A percentile compares a stretch with the other conserved stretches of the same genome.
phyloP scores from a whole-genome alignment of 2,888 invertebrate genomes.

The Noctua janthina region DNA sequence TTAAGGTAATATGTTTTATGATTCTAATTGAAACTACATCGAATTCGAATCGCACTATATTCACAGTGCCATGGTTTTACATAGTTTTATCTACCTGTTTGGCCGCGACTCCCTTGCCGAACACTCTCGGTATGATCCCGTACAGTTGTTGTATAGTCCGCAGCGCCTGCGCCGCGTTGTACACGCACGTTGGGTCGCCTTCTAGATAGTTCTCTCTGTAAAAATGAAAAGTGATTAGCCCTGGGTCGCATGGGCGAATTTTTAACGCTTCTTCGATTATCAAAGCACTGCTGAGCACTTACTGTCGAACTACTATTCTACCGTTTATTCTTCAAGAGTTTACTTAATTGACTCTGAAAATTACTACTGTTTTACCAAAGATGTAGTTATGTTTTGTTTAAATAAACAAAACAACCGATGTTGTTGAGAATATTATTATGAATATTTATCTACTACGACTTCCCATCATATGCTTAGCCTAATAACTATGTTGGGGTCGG shows the following conservation, averaged over 20 bases:
- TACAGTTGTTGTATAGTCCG: slow-evolving; percentile 96
- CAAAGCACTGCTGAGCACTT: background rate
- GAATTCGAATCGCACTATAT: background rate
- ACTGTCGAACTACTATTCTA: background rate
- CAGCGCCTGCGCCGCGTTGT: slow-evolving; percentile 96
- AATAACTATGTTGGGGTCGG: no score
- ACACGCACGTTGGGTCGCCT: slow-evolving; percentile 96
- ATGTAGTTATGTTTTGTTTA: no score
- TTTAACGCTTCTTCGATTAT: background rate
- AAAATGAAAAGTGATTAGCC: slow-evolving; percentile 30
- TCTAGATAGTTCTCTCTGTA: slow-evolving; percentile 95
- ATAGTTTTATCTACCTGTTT: slow-evolving; percentile 89
- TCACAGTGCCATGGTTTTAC: background rate
- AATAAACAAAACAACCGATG: background rate
- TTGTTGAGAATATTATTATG: background rate
- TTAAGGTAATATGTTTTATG: no score
- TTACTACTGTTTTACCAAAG: no score
- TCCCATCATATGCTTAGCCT: no score
- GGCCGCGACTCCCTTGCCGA: slow-evolving; percentile 97
- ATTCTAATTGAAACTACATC: no score
- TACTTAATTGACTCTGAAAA: no score
- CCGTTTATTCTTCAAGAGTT: background rate
- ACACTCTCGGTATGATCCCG: slow-evolving; percentile 96
- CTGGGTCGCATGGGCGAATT: background rate
- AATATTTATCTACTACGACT: no score